Conservation (phyloP, 2,113 vertebrate species). For the Corythoichthys haematopterus region DNA sequence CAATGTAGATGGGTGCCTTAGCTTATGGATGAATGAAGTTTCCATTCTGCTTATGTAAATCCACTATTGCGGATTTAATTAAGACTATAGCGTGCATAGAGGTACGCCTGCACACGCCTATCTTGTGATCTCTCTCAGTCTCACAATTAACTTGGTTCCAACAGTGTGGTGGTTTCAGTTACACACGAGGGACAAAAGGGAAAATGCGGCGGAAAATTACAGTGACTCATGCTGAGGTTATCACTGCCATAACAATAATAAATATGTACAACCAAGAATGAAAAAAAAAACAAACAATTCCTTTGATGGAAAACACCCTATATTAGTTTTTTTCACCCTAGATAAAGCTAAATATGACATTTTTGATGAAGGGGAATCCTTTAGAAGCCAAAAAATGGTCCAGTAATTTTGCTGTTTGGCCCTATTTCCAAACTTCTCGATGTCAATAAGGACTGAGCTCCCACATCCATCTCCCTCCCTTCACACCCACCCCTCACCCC, state of each 20-base stretch:
- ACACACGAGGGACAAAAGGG: slow-evolving; percentile 31
- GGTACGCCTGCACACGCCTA: slow-evolving; percentile 14
- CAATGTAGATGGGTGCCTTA: too few relatives aligned
- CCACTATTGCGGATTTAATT: background rate
- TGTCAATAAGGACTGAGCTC: too few relatives aligned
- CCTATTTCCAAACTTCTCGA: too few relatives aligned
- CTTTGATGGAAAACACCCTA: slow-evolving; percentile 16
- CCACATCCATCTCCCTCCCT: too few relatives aligned
- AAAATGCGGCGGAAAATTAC: slow-evolving; percentile 12
- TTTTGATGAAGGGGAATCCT: too few relatives aligned
- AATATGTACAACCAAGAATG: background rate
- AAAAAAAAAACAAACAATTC: slow-evolving; percentile 10
- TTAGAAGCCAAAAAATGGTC: too few relatives aligned
- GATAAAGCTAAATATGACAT: too few relatives aligned
- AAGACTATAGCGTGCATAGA: too few relatives aligned
- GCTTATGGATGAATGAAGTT: too few relatives aligned
- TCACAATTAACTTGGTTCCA: slow-evolving; percentile 15
- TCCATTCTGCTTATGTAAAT: background rate
- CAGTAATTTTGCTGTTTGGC: too few relatives aligned
- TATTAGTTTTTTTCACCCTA: too few relatives aligned
- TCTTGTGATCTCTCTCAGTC: slow-evolving; percentile 19
- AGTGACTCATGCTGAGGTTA: slow-evolving; percentile 38
- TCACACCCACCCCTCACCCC: too few relatives aligned
- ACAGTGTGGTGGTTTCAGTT: slow-evolving; percentile 34
- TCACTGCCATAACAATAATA: slow-evolving; percentile 21